A percentile compares a stretch with the other conserved stretches of the same genome.
These are phyloP conservation scores for Beris chalybata DNA, from an alignment of 2,888 invertebrate genomes.

Conservation along the genomic window DNA sequence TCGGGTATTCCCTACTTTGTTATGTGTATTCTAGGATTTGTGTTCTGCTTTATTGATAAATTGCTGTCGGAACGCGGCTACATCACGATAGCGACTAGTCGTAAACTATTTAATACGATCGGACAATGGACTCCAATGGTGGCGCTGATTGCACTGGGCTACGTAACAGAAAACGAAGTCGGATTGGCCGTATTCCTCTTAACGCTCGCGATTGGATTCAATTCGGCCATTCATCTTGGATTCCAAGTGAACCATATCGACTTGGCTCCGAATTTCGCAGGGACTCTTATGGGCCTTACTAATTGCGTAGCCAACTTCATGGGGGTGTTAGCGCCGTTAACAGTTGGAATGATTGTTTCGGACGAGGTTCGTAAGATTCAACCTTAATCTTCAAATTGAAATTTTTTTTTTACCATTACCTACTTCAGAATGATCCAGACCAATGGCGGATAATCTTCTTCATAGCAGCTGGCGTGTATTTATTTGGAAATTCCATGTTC, in stretches of 20 bases:
- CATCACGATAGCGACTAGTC: conserved; percentile 50
- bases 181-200: conserved; percentile 59
- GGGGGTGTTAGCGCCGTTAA: conserved; percentile 65
- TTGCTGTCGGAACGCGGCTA: conserved; percentile 55
- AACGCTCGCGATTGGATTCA: conserved; percentile 64
- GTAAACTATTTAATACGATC: conserved; percentile 54
- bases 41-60: conserved; percentile 59
- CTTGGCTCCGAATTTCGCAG: conserved; percentile 70
- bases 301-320: conserved; percentile 66
- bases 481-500: conserved; percentile 60
- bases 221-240: conserved; percentile 64
- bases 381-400: not conserved
- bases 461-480: conserved; percentile 60
- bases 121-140: conserved; percentile 61
- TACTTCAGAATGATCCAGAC: conserved; percentile 47
- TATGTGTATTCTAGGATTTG: conserved; percentile 60
- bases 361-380: conserved; percentile 57
- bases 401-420: conserved; percentile 5
- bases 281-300: conserved; percentile 70
- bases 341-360: conserved; percentile 61
- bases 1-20: conserved; percentile 62
- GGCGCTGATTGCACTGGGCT: conserved; percentile 60
- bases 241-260: conserved; percentile 71
- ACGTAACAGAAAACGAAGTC: conserved; percentile 56
- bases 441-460: conserved; percentile 64